Conservation (phyloP, 2,888 invertebrate species). For the Elegia similella region DNA sequence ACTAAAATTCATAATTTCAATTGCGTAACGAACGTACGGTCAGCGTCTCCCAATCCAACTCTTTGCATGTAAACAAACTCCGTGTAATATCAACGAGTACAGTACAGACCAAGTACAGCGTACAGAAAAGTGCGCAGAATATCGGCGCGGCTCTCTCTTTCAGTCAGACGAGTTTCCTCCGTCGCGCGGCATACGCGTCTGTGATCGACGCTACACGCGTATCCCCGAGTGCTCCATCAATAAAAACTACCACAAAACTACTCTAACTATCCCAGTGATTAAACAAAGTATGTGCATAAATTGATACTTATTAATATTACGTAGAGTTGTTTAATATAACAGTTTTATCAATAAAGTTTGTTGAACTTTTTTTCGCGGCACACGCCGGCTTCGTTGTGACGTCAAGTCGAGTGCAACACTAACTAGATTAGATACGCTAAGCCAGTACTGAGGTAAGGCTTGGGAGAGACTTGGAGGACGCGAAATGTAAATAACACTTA, state of each 20-base stretch:
- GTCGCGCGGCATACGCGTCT: slow-evolving; percentile 56
- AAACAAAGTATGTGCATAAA: slow-evolving; percentile 7
- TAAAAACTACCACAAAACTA: slow-evolving; percentile 33
- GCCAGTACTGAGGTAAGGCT: slow-evolving; percentile 50
- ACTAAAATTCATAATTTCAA: too few relatives aligned
- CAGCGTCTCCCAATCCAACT: slow-evolving; percentile 10
- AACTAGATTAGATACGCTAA: slow-evolving; percentile 73
- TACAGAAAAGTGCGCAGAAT: slow-evolving; percentile 65
- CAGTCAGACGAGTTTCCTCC: slow-evolving; percentile 55
- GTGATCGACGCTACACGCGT: slow-evolving; percentile 35
- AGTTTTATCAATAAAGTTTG: slow-evolving; percentile 62
- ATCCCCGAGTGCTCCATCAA: slow-evolving; percentile 33
- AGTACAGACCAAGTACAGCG: slow-evolving; percentile 25
- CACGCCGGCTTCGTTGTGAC: slow-evolving; percentile 64
- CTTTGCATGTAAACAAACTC: slow-evolving; percentile 17
- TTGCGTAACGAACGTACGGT: slow-evolving; percentile 7
- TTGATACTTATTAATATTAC: background rate
- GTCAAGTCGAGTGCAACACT: slow-evolving; percentile 58
- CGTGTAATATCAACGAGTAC: slow-evolving; percentile 13
- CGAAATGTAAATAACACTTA: slow-evolving; percentile 42
- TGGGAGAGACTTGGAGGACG: slow-evolving; percentile 43
- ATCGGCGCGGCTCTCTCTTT: slow-evolving; percentile 38
- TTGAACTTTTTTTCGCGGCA: slow-evolving; percentile 70
- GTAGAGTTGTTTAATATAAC: slow-evolving; percentile 23
- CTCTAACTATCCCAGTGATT: slow-evolving; percentile 13